Evolutionary conservation across 1,140 invertebrate genomes (phyloP).

Genomic region (Drosophila kanapiae): DNA sequence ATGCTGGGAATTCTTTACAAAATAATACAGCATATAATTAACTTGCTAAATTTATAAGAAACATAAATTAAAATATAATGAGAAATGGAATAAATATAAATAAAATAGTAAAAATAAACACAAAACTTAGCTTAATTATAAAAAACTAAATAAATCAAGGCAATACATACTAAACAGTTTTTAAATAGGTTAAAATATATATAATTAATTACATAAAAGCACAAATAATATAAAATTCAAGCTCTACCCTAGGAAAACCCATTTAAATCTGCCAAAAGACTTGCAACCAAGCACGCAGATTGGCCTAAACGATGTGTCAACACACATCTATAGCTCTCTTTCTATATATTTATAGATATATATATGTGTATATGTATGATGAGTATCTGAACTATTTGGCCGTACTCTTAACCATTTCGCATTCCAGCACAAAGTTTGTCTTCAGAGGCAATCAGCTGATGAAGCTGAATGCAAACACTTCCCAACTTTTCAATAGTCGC

Average conservation of each 20-base stretch:
- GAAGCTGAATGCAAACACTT: slow-evolving; percentile 46
- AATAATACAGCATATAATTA: no score
- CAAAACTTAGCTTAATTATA: no score
- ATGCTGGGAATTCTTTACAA: not conserved
- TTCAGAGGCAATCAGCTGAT: slow-evolving; percentile 31
- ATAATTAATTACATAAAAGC: not conserved
- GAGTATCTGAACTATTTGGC: slow-evolving; percentile 11
- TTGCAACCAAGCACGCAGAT: not conserved
- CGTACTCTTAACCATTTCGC: not conserved
- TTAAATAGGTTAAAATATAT: not conserved
- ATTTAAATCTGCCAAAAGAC: not conserved
- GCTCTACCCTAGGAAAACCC: not conserved
- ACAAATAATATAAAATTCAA: not conserved
- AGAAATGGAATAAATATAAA: no score
- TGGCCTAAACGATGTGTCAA: slow-evolving; percentile 30
- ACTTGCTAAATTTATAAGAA: no score
- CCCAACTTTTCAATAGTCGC: slow-evolving; percentile 26
- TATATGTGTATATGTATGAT: not conserved
- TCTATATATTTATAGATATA: no score
- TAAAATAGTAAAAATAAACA: no score
- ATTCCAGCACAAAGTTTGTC: slow-evolving; percentile 33
- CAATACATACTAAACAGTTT: no score
- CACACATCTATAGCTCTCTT: not conserved
- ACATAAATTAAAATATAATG: no score
- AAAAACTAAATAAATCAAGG: no score